Evolutionary conservation across 2,797 vertebrate species (phyloP), one percentile per base, ranked within the genome.

Genomic region (Paramormyrops hopkinsi): DNA sequence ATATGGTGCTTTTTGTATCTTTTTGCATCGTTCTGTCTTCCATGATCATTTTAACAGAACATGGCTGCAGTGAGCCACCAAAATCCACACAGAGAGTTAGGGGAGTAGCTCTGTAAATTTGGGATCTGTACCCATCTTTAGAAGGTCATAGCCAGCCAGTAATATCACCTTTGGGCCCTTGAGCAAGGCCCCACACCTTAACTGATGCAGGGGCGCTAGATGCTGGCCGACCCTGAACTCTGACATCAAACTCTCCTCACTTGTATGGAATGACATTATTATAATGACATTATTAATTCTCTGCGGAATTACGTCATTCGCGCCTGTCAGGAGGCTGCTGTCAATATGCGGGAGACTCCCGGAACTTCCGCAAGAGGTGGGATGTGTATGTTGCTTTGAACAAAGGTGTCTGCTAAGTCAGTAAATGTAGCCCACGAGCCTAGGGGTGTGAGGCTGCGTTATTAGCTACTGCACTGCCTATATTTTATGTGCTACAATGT

Each of bases 401-500:
- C 4, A 73, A 37, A 73, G 69, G 69, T 73, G 69, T 73, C 69
- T 73, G 69, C 69, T 73, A 73, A 73, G 37, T 73, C 14, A 41
- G 69, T 73, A 82, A 46, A 82, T 46, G 41, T 46, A 82, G 19
- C 41, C 33, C 76, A 82, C 14, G 14, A 73, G 69, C 33, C 69
- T 73, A 6, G 12, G 5, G 29, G 29, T 73, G 33, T 19, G 62
- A 73, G 69, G 41, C 65, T 1, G 19, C 88, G 83, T 44, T 44
- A 17, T 76, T 50, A 41, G 29, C 1, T 7, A n/a, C 14, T 22
- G 51, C 46, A 85, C 0, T 9, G 1, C 25, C 54, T 89, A 76
- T 69, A 87, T 50, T 90, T 85, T 17, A 3, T 53, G 89, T 90
- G 2, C 54, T 17, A 86, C 25, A 37, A 41, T 37, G 12, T 37